Evolutionary conservation across 1,140 invertebrate species (phyloP), one percentile per base, ranked within the genome.

Genomic region (Cotesia vestalis): DNA sequence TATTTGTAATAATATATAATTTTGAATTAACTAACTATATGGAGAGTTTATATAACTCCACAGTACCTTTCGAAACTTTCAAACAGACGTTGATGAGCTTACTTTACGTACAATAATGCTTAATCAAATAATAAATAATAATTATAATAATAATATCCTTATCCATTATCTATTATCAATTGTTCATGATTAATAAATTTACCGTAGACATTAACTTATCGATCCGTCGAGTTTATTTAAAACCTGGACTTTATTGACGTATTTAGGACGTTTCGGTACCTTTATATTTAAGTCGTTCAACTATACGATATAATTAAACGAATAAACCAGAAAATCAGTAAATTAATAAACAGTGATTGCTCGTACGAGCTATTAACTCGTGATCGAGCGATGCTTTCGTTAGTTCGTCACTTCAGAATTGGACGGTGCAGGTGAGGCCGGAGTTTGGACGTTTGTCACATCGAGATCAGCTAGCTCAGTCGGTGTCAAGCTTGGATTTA

Each of bases 361-460:
- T 66, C 72, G 40, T 73, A 64, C 51, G 27, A 69, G 73, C 69
- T 77, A 75, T 67, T 59, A 76, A 74, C 9, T 75, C 78, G 9
- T 75, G 73, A 69, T 75, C 78, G 6, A 76, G 78, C 69, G 71
- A 71, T 53, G 35, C 34, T 73, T 76, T 68, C 66, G 73, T 75
- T 80, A 74, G 61, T 75, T 69, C 2, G 57, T 36, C 68, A 57
- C 40, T 60, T 73, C 59, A 55, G 75, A 66, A 67, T 78, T 71
- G 36, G 74, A 77, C 55, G 77, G 78, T 53, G 79, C 79, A 69
- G 83, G 82, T 9, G 83, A 80, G 66, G 78, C 73, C 34, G 84
- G 79, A 64, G 77, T 82, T 61, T 79, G 76, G 3, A 75, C 69
- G 17, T 75, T 35, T 55, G 69, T 73, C 36, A 69, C 6, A 53